Evolutionary conservation across 2,888 invertebrate genomes (phyloP), one percentile per base, ranked within the genome.

Genomic region (Halocaridina rubra): DNA sequence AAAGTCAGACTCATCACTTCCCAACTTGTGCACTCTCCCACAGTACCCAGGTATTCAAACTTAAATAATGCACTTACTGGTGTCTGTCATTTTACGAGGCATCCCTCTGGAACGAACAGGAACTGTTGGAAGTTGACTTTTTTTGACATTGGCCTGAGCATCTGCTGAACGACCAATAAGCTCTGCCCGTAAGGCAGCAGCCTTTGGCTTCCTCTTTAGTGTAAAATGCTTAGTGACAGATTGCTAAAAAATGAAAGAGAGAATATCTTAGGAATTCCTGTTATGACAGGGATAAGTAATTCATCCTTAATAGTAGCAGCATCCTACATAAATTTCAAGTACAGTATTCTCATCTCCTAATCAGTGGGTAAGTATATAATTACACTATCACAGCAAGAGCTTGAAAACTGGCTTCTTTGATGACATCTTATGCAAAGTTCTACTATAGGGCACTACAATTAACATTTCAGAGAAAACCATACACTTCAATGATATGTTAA

Each of bases 81-180:
- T 96, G 90, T 98, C 98, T 89, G 98, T 98, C 97, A 98, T 97
- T 93, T 98, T 98, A 89, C 98, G 94, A 0, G 97, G 97, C 95
- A 97, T 96, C 89, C 95, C 95, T 86, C 96, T 92, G 24, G 96
- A 96, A 88, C 97, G 92, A 2, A 97, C 93, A 0, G 97, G 97
- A 89, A 98, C 96, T 0, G 96, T 96, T 0, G 97, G 96, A 0
- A 96, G 96, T 77, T 95, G 95, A 5, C 95, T 94, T 90, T 97
- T 96, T 92, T 97, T 97, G 89, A 97, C 92, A 91, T 96, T 97
- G 46, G 90, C 90, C 69, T 96, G 95, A 0, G 95, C 97, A 91
- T 98, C 98, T 0, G 94, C 93, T 0, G 97, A 97, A 91, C 98
- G 98, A 89, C 97, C 96, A 46, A 98, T 91, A 24, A 98, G 91